Conservation (phyloP, 2,113 vertebrate species). For the Kryptolebias marmoratus region DNA sequence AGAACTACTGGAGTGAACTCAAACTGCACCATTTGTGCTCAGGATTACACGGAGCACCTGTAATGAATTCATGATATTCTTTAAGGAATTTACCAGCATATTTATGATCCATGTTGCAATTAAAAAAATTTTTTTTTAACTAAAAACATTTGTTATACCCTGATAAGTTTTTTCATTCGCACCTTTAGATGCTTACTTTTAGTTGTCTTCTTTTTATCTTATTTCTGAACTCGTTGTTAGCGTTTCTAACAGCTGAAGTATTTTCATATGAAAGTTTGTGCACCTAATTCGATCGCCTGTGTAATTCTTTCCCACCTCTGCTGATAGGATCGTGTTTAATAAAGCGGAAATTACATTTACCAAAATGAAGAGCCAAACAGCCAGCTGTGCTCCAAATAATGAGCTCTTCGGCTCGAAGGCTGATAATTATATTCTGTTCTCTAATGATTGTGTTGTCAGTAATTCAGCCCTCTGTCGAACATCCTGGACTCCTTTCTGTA, state of each 20-base stretch:
- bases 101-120: too few species aligned
- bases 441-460: background rate
- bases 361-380: background rate
- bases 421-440: background rate
- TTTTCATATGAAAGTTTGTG: background rate
- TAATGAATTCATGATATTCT: too few species aligned
- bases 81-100: too few species aligned
- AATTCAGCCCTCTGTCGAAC: too few species aligned
- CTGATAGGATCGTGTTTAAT: slow-evolving; percentile 8
- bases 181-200: background rate
- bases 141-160: too few species aligned
- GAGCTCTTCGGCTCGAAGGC: background rate
- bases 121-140: too few species aligned
- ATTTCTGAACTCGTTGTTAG: background rate
- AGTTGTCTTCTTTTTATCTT: background rate
- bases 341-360: slow-evolving; percentile 12
- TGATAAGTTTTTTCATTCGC: background rate
- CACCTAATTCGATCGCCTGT: background rate
- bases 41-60: too few species aligned
- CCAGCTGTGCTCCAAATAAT: slow-evolving; percentile 12
- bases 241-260: background rate
- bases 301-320: slow-evolving; percentile 2
- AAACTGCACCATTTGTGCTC: too few species aligned
- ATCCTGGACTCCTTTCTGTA: too few species aligned
- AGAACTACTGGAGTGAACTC: too few species aligned